phyloP scores from a whole-genome alignment of 2,113 vertebrate species.

The Tonatia bakeri region DNA sequence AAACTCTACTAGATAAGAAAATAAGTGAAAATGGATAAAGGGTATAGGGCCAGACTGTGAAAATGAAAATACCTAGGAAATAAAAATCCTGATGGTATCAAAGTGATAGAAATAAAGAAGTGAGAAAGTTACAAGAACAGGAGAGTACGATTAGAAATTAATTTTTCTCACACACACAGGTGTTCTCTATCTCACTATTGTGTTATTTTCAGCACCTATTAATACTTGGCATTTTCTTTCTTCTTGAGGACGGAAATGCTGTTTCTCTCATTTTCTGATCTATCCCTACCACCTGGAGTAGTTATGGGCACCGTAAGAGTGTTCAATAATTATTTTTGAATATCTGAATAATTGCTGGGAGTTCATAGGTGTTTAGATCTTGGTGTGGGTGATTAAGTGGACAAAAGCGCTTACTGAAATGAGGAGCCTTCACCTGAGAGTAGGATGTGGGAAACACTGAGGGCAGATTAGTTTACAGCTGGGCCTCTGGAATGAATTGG shows the following conservation, averaged over 20 bases:
- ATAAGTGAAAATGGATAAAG: neutral
- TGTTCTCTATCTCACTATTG: neutral
- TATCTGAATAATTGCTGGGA: neutral
- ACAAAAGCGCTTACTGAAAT: neutral
- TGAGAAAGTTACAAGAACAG: neutral
- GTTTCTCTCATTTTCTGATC: neutral
- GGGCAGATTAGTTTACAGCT: neutral
- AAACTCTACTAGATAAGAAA: neutral
- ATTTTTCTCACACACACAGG: neutral
- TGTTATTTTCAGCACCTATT: neutral
- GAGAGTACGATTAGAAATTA: neutral
- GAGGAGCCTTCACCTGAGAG: neutral
- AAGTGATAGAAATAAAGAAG: neutral
- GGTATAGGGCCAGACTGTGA: neutral
- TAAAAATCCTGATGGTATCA: neutral
- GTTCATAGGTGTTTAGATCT: neutral
- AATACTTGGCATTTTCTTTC: neutral
- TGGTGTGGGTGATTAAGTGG: neutral
- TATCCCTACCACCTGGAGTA: neutral
- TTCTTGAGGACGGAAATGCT: neutral
- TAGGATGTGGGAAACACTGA: neutral
- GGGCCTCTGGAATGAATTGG: neutral
- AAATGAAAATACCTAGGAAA: neutral
- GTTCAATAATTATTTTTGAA: neutral
- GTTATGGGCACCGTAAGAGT: neutral